Percentiles rank a stretch among this genome's conserved stretches.
phyloP scores from a whole-genome alignment of 2,113 vertebrate genomes.

The Zosterops lateralis region DNA sequence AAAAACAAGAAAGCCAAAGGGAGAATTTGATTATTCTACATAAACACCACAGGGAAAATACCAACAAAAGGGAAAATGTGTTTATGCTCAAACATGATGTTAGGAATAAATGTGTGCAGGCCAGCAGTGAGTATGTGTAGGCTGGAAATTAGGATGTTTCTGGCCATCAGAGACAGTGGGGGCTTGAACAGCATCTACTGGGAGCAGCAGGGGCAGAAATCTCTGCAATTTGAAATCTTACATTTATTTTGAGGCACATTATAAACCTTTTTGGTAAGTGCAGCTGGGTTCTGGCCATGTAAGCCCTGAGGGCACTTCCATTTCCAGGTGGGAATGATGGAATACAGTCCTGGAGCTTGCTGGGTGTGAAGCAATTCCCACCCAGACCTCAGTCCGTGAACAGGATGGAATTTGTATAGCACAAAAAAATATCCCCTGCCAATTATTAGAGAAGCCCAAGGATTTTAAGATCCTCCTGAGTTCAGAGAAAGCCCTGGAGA shows the following conservation, averaged over 20 bases:
- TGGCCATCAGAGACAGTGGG: not conserved
- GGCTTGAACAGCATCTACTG: not conserved
- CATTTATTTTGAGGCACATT: not conserved
- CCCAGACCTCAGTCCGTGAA: not conserved
- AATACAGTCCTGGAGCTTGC: not conserved
- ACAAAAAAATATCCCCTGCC: not conserved
- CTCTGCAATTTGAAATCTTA: not conserved
- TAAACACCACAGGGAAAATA: constrained; percentile 32
- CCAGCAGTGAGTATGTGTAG: not conserved
- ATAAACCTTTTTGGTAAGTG: not conserved
- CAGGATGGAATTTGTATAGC: fast-evolving
- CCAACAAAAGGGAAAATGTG: constrained; percentile 16
- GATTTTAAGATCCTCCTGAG: not conserved
- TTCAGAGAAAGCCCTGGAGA: not conserved
- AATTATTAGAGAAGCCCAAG: not conserved
- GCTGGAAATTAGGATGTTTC: constrained; percentile 28
- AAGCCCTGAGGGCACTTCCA: not conserved
- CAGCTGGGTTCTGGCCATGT: not conserved
- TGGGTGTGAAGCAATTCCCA: not conserved
- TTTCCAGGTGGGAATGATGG: not conserved
- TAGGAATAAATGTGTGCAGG: not conserved
- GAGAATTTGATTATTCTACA: constrained; percentile 37
- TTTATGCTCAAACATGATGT: constrained; percentile 25
- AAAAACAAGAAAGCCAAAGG: not conserved
- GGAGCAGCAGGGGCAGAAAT: constrained; percentile 20